Evolutionary conservation across 2,888 invertebrate genomes (phyloP).

Genomic region (Gari tellinella): DNA sequence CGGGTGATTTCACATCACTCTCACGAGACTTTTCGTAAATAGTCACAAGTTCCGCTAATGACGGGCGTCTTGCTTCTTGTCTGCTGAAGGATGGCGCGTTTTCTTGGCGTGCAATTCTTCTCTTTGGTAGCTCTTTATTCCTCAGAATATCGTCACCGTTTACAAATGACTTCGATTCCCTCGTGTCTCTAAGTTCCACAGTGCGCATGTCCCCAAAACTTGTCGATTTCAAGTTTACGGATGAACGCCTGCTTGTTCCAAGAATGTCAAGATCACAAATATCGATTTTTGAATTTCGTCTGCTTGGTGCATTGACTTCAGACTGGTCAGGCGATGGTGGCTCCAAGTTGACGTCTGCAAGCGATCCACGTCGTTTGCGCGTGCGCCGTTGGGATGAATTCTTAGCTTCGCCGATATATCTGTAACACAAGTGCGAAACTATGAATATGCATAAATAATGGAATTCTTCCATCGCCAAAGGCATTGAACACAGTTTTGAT

Average conservation of each 20-base stretch:
- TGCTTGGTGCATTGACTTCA: conserved; percentile 6
- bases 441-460: not conserved
- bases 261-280: conserved; percentile 45
- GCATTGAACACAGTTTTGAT: too few species aligned
- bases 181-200: too few species aligned
- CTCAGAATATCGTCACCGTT: too few species aligned
- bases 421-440: conserved; percentile 8
- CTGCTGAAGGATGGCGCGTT: conserved; percentile 1
- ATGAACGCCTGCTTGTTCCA: conserved; percentile 8
- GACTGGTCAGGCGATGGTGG: conserved; percentile 20
- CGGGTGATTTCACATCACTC: too few species aligned
- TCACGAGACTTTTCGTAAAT: conserved; percentile 44
- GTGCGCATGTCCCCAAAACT: too few species aligned
- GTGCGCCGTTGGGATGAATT: not conserved
- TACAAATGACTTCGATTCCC: too few species aligned
- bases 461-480: too few species aligned
- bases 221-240: too few species aligned
- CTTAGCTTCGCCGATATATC: conserved; percentile 29
- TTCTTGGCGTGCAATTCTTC: too few species aligned
- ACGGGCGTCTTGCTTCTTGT: conserved; percentile 42
- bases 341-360: conserved; percentile 54
- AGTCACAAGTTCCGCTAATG: conserved; percentile 52
- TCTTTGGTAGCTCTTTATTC: too few species aligned
- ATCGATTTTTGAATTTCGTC: conserved; percentile 43
- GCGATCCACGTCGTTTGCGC: conserved; percentile 33